Base-by-base conservation (phyloP, 2,113 vertebrate genomes). In the Clarias batrachus region DNA sequence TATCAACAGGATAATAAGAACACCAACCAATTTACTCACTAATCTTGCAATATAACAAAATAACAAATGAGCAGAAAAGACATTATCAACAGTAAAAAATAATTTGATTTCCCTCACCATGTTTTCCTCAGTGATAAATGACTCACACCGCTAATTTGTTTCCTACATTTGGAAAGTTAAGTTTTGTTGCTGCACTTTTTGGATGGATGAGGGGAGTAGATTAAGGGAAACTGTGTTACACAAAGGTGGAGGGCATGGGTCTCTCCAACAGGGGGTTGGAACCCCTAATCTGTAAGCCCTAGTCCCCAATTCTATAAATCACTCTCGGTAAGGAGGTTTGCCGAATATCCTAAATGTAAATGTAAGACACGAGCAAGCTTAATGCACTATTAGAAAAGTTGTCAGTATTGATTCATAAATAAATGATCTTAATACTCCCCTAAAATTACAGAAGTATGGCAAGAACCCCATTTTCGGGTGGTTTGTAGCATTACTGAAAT, bases 201-300 rank as follows among this genome's bases (percentile, higher is more conserved):
- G 83, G 56, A 84, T 89, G 76, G 84, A 30, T 76, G 33, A 30
- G 23, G 56, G 17, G 14, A 48, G 16, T 27, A 78, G 19, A 77
- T 48, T 37, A 52, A 48, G 70, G 56, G 76, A 60, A 62, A 73
- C 48, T 48, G 48, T n/a, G 21, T 48, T 77, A 83, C 59, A 56
- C 16, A 27, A 57, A 7, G 59, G 62, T n/a, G 3, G 37, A 60
- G 30, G 54, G 23, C 59, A 81, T 23, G 33, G 48, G 70, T 57
- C 0, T 54, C 12, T 6, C 13, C 25, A 77, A n/a, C 23, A 77
- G 5, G 3, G 25, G 27, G 54, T n/a, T 54, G 16, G 2, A 2
- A 54, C 74, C 9, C 25, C 16, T 16, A 27, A 4, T 48, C 41
- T 41, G 41, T 41, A 41, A 48, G 2, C 4, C 33, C 48, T 73